Percentiles rank a stretch among this genome's conserved stretches.
Evolutionary conservation across 2,888 invertebrate genomes (phyloP).

Genomic region (Chydorus sphaericus): DNA sequence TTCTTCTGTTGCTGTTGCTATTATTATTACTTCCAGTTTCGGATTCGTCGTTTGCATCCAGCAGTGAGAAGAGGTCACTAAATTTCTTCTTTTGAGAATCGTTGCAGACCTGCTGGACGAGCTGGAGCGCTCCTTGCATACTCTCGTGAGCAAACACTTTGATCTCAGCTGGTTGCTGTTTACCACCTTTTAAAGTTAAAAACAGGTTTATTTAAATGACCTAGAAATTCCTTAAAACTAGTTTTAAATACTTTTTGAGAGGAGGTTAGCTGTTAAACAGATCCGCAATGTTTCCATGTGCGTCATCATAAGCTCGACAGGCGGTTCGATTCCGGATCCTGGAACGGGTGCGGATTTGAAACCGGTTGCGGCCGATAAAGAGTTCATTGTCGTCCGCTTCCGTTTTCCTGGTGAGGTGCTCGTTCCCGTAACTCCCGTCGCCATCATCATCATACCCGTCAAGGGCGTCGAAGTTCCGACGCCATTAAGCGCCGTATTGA

Average conservation of each 20-base stretch:
- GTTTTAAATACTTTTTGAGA: conserved; percentile 3
- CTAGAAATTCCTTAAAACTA: not conserved
- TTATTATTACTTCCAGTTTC: conserved; percentile 28
- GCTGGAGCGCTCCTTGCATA: conserved; percentile 80
- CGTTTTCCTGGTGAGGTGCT: conserved; percentile 14
- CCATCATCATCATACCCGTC: conserved; percentile 3
- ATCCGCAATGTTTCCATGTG: conserved; percentile 82
- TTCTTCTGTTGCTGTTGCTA: conserved; percentile 11
- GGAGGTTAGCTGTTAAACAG: conserved; percentile 27
- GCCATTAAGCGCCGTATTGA: conserved; percentile 22
- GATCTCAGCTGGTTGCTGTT: conserved; percentile 10
- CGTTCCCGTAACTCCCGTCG: not conserved
- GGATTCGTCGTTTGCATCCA: conserved; percentile 62
- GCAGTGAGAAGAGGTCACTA: conserved; percentile 73
- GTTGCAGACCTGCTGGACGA: conserved; percentile 62
- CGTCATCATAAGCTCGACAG: conserved; percentile 70
- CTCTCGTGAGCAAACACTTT: conserved; percentile 69
- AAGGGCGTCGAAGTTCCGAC: not conserved
- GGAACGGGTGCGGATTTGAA: conserved; percentile 12
- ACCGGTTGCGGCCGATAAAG: conserved; percentile 4
- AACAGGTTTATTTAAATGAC: not conserved
- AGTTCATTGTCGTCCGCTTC: conserved; percentile 13
- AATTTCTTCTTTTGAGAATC: conserved; percentile 83
- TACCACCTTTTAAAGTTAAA: not conserved
- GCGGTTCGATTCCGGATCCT: conserved; percentile 33